phyloP scores from a whole-genome alignment of 1,140 invertebrate species.

The Meloidogyne exigua region DNA sequence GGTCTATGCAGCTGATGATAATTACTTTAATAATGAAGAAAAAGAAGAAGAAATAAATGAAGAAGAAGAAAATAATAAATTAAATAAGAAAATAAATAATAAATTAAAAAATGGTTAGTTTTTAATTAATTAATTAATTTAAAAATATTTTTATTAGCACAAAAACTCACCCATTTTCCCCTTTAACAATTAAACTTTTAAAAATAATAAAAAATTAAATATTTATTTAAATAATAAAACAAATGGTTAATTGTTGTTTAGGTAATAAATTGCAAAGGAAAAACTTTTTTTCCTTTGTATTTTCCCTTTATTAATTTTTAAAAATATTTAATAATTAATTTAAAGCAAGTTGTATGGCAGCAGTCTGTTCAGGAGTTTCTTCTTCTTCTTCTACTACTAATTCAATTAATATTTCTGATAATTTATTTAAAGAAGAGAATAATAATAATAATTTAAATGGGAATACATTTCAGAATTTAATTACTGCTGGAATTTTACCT shows the following conservation, averaged over 20 bases:
- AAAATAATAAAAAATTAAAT: neutral
- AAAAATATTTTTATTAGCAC: neutral
- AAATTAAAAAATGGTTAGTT: neutral
- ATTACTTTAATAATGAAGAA: too few relatives aligned
- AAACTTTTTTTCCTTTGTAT: too few relatives aligned
- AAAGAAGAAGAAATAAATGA: neutral
- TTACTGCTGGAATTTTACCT: constrained; percentile 20
- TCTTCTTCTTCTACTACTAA: constrained; percentile 8
- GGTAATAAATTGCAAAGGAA: too few relatives aligned
- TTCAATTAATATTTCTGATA: neutral
- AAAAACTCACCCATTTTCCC: too few relatives aligned
- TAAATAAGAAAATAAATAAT: neutral
- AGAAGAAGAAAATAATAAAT: constrained; percentile 8
- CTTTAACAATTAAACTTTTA: neutral
- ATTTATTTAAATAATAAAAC: neutral
- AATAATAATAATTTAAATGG: constrained; percentile 8
- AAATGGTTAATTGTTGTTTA: too few relatives aligned
- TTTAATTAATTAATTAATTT: neutral
- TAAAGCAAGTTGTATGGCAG: constrained; percentile 27
- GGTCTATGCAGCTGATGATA: constrained; percentile 23
- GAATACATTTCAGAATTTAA: constrained; percentile 20
- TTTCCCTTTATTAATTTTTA: too few relatives aligned
- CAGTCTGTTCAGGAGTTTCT: neutral
- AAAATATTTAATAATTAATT: neutral
- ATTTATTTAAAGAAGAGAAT: neutral